Percentiles rank a stretch among this genome's conserved stretches.
phyloP scores from a whole-genome alignment of 2,797 vertebrate genomes.

The Arctocebus calabarensis region DNA sequence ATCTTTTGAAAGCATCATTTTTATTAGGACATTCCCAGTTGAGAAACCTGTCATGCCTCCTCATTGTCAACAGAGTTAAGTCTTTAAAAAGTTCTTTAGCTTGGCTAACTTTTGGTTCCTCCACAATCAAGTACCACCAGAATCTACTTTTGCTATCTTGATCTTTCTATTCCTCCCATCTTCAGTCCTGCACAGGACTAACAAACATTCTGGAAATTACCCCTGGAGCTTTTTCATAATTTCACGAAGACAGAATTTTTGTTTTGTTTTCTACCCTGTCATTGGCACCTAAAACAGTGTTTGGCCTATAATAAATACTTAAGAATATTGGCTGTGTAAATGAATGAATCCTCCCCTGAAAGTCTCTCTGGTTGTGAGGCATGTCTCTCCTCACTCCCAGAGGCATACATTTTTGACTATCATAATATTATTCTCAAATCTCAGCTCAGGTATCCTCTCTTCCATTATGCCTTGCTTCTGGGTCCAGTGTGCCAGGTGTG shows the following conservation, averaged over 20 bases:
- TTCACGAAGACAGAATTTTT: slow-evolving; percentile 44
- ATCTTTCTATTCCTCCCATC: neutral
- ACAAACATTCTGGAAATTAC: neutral
- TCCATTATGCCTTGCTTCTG: neutral
- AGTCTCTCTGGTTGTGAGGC: neutral
- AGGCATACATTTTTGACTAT: neutral
- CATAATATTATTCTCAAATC: neutral
- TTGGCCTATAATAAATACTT: neutral
- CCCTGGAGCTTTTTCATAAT: neutral
- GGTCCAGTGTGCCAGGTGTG: neutral
- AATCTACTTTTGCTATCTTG: neutral
- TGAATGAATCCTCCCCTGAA: neutral
- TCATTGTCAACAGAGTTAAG: slow-evolving; percentile 33
- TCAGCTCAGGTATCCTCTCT: neutral
- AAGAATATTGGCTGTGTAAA: slow-evolving; percentile 7
- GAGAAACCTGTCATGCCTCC: slow-evolving; percentile 57
- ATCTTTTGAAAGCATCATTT: slow-evolving; percentile 33
- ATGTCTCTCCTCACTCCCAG: neutral
- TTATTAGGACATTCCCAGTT: slow-evolving; percentile 45
- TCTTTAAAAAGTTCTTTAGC: neutral
- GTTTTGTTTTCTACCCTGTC: neutral
- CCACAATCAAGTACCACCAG: neutral
- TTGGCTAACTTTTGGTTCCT: neutral
- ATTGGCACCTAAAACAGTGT: neutral
- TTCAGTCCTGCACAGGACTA: neutral